Evolutionary conservation across 2,113 vertebrate genomes (phyloP).

Genomic region (Fulica atra): DNA sequence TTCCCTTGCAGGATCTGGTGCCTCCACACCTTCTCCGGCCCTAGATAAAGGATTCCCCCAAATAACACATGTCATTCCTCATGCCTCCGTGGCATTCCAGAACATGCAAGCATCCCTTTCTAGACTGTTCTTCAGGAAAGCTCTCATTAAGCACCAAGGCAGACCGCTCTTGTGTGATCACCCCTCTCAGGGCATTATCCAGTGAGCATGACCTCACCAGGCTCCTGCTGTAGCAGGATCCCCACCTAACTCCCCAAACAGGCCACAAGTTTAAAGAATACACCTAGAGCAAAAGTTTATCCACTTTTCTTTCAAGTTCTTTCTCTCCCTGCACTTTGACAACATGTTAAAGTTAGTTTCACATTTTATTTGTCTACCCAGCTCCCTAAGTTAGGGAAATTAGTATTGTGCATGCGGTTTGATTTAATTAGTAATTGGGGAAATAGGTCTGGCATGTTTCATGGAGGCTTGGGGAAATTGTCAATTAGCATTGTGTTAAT

Average conservation of each 20-base stretch:
- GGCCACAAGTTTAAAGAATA: slow-evolving; percentile 24
- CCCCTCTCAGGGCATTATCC: not conserved
- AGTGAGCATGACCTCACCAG: not conserved
- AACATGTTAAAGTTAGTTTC: slow-evolving; percentile 76
- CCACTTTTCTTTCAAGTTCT: slow-evolving; percentile 48
- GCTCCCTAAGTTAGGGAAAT: slow-evolving; percentile 83
- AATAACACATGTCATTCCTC: not conserved
- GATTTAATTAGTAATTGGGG: slow-evolving; percentile 88
- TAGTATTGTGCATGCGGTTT: slow-evolving; percentile 81
- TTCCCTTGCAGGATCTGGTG: not conserved
- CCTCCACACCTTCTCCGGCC: not conserved
- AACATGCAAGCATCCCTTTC: not conserved
- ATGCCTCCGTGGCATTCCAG: not conserved
- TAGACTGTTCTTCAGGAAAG: not conserved
- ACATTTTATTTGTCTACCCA: slow-evolving; percentile 81
- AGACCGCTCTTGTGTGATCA: not conserved
- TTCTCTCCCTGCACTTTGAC: slow-evolving; percentile 61
- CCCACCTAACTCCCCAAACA: not conserved
- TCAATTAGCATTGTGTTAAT: slow-evolving; percentile 89
- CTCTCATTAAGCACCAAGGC: not conserved
- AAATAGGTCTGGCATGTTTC: slow-evolving; percentile 85
- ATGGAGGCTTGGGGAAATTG: slow-evolving; percentile 86
- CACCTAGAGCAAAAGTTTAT: slow-evolving; percentile 47
- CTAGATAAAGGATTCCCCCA: not conserved
- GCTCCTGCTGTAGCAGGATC: not conserved